These are phyloP conservation scores for Odontamblyopus rebecca DNA, from an alignment of 2,797 vertebrate species.

Conservation along the genomic window DNA sequence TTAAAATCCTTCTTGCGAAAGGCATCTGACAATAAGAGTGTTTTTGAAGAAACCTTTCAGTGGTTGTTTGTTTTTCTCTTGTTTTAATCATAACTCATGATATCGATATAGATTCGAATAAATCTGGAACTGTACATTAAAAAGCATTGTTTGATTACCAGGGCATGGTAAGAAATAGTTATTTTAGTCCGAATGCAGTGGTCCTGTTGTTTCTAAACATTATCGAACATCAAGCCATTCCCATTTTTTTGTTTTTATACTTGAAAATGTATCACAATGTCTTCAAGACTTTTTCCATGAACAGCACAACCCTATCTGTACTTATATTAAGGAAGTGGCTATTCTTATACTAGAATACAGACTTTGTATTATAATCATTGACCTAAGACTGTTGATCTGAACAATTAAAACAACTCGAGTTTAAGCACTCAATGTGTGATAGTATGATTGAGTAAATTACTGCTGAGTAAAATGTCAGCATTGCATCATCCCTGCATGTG, in stretches of 20 bases:
- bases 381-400: constrained; percentile 7
- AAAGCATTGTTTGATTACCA: no score
- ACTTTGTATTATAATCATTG: constrained; percentile 15
- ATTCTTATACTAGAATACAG: constrained; percentile 49
- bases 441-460: constrained; percentile 44
- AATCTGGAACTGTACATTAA: no score
- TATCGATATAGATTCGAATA: no score
- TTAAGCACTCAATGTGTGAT: constrained; percentile 35
- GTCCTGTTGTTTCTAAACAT: not conserved
- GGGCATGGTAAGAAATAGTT: no score
- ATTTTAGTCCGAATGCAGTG: no score
- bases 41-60: not conserved
- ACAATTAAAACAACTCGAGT: constrained; percentile 11
- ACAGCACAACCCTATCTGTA: constrained; percentile 31
- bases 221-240: not conserved
- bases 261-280: constrained; percentile 52
- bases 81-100: no score
- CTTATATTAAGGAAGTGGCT: constrained; percentile 66
- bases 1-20: not conserved
- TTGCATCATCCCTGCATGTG: constrained; percentile 63
- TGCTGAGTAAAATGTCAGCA: constrained; percentile 52
- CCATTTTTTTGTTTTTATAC: constrained; percentile 45
- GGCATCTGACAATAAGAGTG: not conserved
- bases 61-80: not conserved
- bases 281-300: constrained; percentile 60